A percentile compares a stretch with the other conserved stretches of the same genome.
These are phyloP conservation scores for Therioaphis trifolii DNA, from an alignment of 2,888 invertebrate species.

Conservation along the genomic window DNA sequence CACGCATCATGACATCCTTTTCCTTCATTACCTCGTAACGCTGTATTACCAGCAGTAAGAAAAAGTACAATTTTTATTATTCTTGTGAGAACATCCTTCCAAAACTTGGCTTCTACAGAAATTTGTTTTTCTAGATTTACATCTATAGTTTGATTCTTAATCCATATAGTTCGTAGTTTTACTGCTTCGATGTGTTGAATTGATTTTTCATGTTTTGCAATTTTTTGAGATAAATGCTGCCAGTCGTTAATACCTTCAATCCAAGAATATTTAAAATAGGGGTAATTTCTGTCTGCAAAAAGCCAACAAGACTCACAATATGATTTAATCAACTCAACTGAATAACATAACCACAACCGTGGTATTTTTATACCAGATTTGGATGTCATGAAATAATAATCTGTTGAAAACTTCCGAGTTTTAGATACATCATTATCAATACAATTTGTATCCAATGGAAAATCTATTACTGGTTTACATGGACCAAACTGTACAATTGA, in stretches of 20 bases:
- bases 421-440: neutral
- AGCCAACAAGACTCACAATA: neutral
- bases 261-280: neutral
- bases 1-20: too few species aligned
- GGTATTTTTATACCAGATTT: neutral
- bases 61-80: too few species aligned
- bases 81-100: too few species aligned
- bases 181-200: neutral
- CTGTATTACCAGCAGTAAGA: too few species aligned
- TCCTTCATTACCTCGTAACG: too few species aligned
- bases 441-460: neutral
- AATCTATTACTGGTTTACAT: neutral
- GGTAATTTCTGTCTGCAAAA: neutral
- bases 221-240: neutral
- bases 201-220: neutral
- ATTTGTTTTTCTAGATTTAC: neutral
- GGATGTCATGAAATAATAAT: neutral
- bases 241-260: neutral
- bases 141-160: constrained; percentile 1
- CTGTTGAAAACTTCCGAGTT: neutral
- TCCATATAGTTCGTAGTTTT: neutral
- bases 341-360: neutral
- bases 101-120: neutral
- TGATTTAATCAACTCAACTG: neutral
- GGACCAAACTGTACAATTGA: neutral